These are phyloP conservation scores for Spodoptera picta DNA, from an alignment of 2,888 invertebrate genomes.

Conservation along the genomic window DNA sequence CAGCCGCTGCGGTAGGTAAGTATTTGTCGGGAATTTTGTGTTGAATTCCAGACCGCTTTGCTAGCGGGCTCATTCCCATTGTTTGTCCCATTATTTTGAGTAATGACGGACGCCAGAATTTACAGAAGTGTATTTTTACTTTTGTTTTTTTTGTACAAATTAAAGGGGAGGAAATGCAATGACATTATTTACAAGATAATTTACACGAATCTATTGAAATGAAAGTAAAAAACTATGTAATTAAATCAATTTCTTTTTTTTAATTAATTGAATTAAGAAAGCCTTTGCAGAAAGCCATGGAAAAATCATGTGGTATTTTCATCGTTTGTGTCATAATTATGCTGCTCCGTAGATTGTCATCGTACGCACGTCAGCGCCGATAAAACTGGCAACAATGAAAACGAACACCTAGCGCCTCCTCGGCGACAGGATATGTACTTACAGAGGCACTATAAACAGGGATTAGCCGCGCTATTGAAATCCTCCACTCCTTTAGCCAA, in stretches of 20 bases:
- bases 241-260: too few species aligned
- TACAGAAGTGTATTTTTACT: neutral
- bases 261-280: too few species aligned
- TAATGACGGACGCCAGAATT: neutral
- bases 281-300: too few species aligned
- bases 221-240: too few species aligned
- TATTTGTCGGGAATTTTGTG: constrained; percentile 71
- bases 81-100: constrained; percentile 22
- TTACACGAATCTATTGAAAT: too few species aligned
- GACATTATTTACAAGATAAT: too few species aligned
- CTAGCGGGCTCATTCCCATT: constrained; percentile 63
- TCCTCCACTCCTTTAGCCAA: constrained; percentile 6
- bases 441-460: constrained; percentile 65
- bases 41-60: constrained; percentile 72
- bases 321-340: too few species aligned
- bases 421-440: constrained; percentile 69
- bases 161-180: too few species aligned
- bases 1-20: constrained; percentile 82
- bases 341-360: too few species aligned
- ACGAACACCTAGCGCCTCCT: constrained; percentile 67
- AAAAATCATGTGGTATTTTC: too few species aligned
- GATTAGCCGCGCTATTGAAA: constrained; percentile 66
- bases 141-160: too few species aligned
- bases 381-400: constrained; percentile 58
- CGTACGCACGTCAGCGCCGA: too few species aligned